A percentile compares a stretch with the other conserved stretches of the same genome.
Evolutionary conservation across 1,140 invertebrate genomes (phyloP).

Genomic region (Augochlora pura): DNA sequence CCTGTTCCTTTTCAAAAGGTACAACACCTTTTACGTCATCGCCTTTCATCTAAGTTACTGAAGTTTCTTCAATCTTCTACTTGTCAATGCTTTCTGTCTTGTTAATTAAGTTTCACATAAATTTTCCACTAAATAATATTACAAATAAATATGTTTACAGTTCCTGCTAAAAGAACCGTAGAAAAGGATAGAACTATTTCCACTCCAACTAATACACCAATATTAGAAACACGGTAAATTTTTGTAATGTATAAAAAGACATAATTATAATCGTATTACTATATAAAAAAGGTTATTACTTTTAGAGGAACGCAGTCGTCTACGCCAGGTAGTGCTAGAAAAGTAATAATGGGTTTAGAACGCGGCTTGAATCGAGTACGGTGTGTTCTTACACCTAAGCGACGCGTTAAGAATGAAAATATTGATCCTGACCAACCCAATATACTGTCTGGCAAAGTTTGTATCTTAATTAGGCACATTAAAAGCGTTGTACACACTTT

Average conservation of each 20-base stretch:
- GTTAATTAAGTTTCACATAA: neutral
- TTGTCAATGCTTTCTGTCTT: neutral
- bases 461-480: neutral
- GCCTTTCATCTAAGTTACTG: constrained; percentile 8
- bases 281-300: constrained; percentile 12
- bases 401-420: constrained; percentile 72
- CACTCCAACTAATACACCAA: constrained; percentile 61
- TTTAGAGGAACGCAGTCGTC: constrained; percentile 64
- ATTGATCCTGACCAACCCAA: constrained; percentile 69
- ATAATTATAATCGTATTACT: neutral
- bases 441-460: constrained; percentile 79
- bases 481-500: neutral
- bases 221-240: constrained; percentile 59
- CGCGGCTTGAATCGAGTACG: constrained; percentile 85
- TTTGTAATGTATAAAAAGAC: constrained; percentile 10
- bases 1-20: constrained; percentile 31
- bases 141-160: constrained; percentile 56
- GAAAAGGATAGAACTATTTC: constrained; percentile 59
- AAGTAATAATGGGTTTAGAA: constrained; percentile 86
- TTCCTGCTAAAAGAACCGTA: constrained; percentile 67
- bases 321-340: constrained; percentile 81
- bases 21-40: constrained; percentile 13
- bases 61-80: neutral
- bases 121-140: neutral
- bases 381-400: constrained; percentile 86